Evolutionary conservation across 2,113 vertebrate genomes (phyloP), one percentile per base, ranked within the genome.

Genomic region (Aegotheles bennettii): DNA sequence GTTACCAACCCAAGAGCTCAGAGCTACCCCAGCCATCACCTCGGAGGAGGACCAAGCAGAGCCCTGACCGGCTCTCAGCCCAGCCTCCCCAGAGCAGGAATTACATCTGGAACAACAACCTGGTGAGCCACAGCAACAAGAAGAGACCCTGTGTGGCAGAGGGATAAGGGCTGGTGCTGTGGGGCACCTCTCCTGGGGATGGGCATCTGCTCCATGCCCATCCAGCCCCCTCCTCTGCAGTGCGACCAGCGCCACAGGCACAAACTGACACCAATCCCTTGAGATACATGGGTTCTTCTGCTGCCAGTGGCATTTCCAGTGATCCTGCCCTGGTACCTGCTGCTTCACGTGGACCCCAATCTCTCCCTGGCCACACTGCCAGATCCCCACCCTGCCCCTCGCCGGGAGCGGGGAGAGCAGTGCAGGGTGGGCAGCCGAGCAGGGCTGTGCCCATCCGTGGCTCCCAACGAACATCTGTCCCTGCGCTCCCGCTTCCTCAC

Each of bases 271-370:
- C 7, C 38, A 1, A 5, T 5, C 31, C 18, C 65, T 50, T 5
- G 1, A 17, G 56, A 25, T 73, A 1, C 6, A 0, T 4, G 77
- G 29, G 17, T 5, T 67, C 74, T 87, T 70, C 26, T 29, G 40
- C 45, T 26, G 45, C 5, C 19, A 5, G 17, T 7, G 61, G 6
- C 54, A 26, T 28, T 33, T 11, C 21, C 84, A 69, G n/a, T 2
- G 1, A 4, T 15, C 38, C 51, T 50, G 8, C 6, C 38, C 42
- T 0, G 1, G 10, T 71, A 16, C 8, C 56, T 2, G 0, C 67
- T 28, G 42, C 60, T 45, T 51, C 7, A 16, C 11, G 15, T 15
- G 35, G n/a, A 3, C 31, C 36, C 43, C 10, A 11, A 29, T 19
- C 45, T 47, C 16, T 4, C 24, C 78, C 31, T 25, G 45, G 7